Conservation (phyloP, 2,797 vertebrate species). For the Chaetodon trifasciatus region DNA sequence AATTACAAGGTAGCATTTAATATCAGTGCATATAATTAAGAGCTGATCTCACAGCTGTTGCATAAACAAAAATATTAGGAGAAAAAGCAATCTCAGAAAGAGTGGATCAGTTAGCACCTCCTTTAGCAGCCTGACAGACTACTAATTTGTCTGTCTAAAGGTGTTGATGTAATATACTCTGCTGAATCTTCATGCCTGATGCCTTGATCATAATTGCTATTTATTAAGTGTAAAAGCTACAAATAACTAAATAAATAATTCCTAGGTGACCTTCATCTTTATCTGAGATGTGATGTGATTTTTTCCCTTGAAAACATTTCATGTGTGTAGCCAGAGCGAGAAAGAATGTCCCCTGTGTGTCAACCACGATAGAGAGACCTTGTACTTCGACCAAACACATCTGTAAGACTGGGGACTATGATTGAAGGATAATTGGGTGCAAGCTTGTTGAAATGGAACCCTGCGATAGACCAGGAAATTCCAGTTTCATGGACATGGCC, state of each 20-base stretch:
- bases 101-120: constrained; percentile 39
- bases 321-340: constrained; percentile 29
- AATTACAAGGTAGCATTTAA: constrained; percentile 68
- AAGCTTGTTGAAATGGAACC: constrained; percentile 80
- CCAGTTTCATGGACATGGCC: constrained; percentile 75
- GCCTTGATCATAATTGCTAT: constrained; percentile 17
- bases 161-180: constrained; percentile 50
- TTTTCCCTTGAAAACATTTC: constrained; percentile 52
- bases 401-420: constrained; percentile 70
- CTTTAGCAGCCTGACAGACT: constrained; percentile 47
- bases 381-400: constrained; percentile 74
- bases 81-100: constrained; percentile 22
- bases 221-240: constrained; percentile 35
- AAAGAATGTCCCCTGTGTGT: constrained; percentile 51
- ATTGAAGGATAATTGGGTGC: constrained; percentile 82
- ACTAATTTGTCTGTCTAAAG: constrained; percentile 50
- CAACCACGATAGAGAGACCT: constrained; percentile 58
- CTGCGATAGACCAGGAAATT: constrained; percentile 77
- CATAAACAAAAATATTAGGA: constrained; percentile 57
- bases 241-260: constrained; percentile 26
- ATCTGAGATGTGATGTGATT: constrained; percentile 47
- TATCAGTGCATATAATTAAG: constrained; percentile 49
- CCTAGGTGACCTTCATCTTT: constrained; percentile 31
- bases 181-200: neutral
- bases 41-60: constrained; percentile 27